Base-by-base conservation (phyloP, 2,888 invertebrate genomes). In the Drosophila nr. perissopoda region DNA sequence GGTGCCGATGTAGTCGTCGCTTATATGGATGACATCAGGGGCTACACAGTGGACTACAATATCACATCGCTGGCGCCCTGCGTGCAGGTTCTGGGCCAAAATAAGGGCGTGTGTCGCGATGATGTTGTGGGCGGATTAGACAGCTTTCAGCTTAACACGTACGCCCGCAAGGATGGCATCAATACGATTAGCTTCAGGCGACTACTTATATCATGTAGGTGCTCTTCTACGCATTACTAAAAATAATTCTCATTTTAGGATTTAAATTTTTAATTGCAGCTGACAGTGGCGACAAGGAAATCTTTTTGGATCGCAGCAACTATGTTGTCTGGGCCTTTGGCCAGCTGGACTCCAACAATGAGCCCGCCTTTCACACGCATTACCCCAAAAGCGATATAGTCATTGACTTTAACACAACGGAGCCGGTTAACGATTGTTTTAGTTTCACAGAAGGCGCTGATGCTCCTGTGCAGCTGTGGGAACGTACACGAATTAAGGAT, bases 31-130 rank as follows among this genome's bases (percentile, higher is more conserved):
- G 95, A 94, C 2, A 94, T 95, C 67, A 94, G 96, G 77, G 97
- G 97, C 1, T 95, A 95, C 84, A 96, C 96, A 13, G 93, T 94
- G 1, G 98, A 98, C 94, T 98, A 98, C 92, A 97, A 97, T 91
- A 95, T 98, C 70, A 96, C 97, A 8, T 97, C 96, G 0, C 93
- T 95, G 82, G 96, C 97, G 57, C 96, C 97, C 96, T 98, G 98
- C 91, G 96, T 96, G 52, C 97, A 96, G 93, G 97, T 98, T 70
- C 94, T 98, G 84, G 98, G 97, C 2, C 96, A 95, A 85, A 96
- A 97, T 92, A 96, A 95, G 92, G 98, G 98, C 46, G 98, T 98
- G 42, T 98, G 98, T 84, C 95, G 95, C 77, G 98, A 98, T 93
- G 95, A 95, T 69, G 93, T 95, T n/a, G 95, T 97, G 3, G 98